These are phyloP conservation scores for Oreocharis arfaki DNA, from an alignment of 2,113 vertebrate species.

Conservation along the genomic window DNA sequence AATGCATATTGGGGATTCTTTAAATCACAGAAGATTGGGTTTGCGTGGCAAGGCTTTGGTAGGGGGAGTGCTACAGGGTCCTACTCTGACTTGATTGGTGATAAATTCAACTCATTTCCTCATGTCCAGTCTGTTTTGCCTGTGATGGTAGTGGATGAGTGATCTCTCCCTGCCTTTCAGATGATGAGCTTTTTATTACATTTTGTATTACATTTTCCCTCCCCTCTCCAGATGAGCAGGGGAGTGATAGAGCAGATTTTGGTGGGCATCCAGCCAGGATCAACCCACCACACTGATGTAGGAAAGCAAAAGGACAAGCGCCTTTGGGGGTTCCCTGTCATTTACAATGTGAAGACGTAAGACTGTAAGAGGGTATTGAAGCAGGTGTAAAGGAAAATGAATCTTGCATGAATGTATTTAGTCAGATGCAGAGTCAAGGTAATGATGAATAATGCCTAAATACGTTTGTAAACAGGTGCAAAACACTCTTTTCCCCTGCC, in stretches of 20 bases:
- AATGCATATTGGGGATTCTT: background rate
- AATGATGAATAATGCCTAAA: slow-evolving; percentile 35
- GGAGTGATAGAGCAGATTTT: background rate
- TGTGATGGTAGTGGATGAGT: accelerated
- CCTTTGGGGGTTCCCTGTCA: background rate
- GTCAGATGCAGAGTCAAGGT: slow-evolving; percentile 26
- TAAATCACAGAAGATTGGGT: background rate
- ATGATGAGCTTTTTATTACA: background rate
- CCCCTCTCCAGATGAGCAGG: background rate
- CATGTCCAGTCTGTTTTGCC: background rate
- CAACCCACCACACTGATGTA: background rate
- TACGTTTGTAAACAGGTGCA: slow-evolving; percentile 55
- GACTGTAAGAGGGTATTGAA: background rate
- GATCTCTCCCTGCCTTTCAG: background rate
- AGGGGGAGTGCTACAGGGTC: background rate
- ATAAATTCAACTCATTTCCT: background rate
- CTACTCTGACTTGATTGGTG: background rate
- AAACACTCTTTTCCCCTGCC: background rate
- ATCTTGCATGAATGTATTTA: background rate
- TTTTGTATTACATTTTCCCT: background rate
- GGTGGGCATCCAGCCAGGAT: background rate
- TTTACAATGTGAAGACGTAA: background rate
- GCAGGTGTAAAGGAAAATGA: background rate
- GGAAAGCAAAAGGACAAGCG: background rate
- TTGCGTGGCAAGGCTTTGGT: background rate